Evolutionary conservation across 2,888 invertebrate genomes (phyloP), one percentile per base, ranked within the genome.

Genomic region (Notodonta dromedarius): DNA sequence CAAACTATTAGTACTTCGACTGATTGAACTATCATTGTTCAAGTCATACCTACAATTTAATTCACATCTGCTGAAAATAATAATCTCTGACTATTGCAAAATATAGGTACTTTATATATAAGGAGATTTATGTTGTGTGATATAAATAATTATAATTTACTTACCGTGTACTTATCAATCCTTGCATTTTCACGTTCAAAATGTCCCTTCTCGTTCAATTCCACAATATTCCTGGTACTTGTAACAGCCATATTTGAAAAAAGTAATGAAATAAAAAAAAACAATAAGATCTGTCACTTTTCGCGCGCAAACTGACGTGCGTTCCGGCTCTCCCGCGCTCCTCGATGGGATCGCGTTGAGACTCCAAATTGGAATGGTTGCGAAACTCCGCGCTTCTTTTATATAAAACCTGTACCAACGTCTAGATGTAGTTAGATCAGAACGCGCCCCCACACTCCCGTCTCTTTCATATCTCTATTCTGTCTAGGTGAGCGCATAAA

Each of bases 311-410:
- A 80, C 58, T 52, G 73, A 77, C 77, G 76, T 79, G 77, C 74
- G 79, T 77, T 77, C 73, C 71, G 86, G 85, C 86, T 89, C 88
- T 88, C 87, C 84, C 84, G 87, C 86, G 87, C 82, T 84, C 87
- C 82, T 77, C 80, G 76, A 66, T 86, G 77, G 89, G 86, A 86
- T 82, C 89, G 88, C 90, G 84, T 58, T 86, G 88, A 92, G 92
- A 91, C 85, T 91, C 88, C 84, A 90, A 90, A 83, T 85, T 86
- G 79, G 87, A 91, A 90, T 92, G 92, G 79, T 91, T 90, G 87
- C 85, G 86, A 90, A 89, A 91, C 83, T 77, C 80, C 81, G 78
- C 86, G 89, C 86, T 88, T 89, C 90, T 80, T 89, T 90, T 93
- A 92, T 92, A 91, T 91, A 88, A 86, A 88, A 86, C 83, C 83